Conservation (phyloP, 2,797 vertebrate genomes). For the Enteromius anoplus region DNA sequence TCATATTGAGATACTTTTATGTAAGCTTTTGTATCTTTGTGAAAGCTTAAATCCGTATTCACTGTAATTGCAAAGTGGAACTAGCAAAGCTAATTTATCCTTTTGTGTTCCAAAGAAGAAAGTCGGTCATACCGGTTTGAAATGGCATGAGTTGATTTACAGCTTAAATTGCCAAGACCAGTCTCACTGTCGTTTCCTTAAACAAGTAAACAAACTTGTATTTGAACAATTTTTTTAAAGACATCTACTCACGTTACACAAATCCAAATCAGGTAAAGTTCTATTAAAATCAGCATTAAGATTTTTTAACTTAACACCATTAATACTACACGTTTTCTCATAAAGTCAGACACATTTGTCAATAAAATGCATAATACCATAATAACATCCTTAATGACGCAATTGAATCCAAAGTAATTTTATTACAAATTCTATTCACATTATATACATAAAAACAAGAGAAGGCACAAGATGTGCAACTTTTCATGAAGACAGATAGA, state of each 20-base stretch:
- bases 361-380: background rate
- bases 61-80: background rate
- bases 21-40: background rate
- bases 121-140: background rate
- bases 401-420: background rate
- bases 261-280: background rate
- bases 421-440: conserved; percentile 77
- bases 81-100: background rate
- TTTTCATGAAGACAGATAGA: conserved; percentile 56
- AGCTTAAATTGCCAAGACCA: background rate
- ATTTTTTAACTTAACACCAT: background rate
- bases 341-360: background rate
- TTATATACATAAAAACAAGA: conserved; percentile 71
- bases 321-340: background rate
- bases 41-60: background rate
- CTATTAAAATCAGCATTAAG: background rate
- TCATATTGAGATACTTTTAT: background rate
- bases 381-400: background rate
- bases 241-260: background rate
- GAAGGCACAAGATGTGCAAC: conserved; percentile 44
- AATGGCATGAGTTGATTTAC: background rate
- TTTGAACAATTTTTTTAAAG: background rate
- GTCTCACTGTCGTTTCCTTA: background rate
- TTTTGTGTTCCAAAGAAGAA: conserved; percentile 1
- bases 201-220: background rate